Conservation (phyloP, 2,797 vertebrate genomes). For the Sebastes glaucus region DNA sequence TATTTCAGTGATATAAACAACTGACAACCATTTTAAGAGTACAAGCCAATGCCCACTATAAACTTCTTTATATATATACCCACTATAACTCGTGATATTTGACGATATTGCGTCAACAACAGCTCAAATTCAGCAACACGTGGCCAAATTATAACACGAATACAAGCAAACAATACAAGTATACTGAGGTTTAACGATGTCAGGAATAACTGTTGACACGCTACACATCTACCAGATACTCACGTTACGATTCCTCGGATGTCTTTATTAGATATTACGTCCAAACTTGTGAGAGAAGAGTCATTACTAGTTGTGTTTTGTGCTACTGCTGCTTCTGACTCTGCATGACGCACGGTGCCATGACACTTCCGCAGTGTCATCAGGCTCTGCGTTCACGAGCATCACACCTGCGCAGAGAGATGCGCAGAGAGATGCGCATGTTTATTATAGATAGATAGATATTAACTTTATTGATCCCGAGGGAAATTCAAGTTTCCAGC, state of each 20-base stretch:
- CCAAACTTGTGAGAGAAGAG: background rate
- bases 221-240: background rate
- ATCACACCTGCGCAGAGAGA: slow-evolving; percentile 35
- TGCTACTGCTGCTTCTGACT: background rate
- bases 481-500: too few species aligned
- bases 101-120: background rate
- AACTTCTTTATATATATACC: background rate
- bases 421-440: slow-evolving; percentile 14
- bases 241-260: slow-evolving; percentile 25
- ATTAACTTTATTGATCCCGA: too few species aligned
- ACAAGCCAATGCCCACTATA: background rate
- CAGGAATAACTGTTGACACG: accelerated
- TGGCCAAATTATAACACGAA: slow-evolving; percentile 48
- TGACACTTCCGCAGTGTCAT: slow-evolving; percentile 68
- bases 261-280: background rate
- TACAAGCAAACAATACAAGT: background rate
- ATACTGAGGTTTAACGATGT: background rate
- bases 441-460: too few species aligned
- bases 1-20: background rate
- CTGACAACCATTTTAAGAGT: background rate
- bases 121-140: slow-evolving; percentile 55
- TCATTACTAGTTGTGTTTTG: background rate
- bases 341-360: slow-evolving; percentile 47
- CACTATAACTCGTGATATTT: background rate
- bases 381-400: slow-evolving; percentile 4